These are phyloP conservation scores for Andrena praecox DNA, from an alignment of 2,888 invertebrate genomes.

Conservation along the genomic window DNA sequence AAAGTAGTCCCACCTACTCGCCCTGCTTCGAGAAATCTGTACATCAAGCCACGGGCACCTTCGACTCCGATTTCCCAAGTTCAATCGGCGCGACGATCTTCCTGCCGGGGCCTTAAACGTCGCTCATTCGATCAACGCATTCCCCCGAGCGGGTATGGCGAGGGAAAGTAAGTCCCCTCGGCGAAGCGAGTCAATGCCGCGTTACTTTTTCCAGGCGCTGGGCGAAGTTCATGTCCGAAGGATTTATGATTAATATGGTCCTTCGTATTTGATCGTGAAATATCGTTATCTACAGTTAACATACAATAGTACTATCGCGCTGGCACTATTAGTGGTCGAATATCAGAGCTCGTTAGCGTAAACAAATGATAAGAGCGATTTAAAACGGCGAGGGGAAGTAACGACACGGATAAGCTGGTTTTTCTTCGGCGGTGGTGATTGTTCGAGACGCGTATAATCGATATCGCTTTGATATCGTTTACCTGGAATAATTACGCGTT, in stretches of 20 bases:
- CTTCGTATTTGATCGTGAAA: neutral
- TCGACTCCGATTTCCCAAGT: conserved; percentile 34
- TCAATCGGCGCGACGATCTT: conserved; percentile 17
- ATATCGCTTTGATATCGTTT: neutral
- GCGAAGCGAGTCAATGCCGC: neutral
- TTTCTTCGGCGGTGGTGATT: neutral
- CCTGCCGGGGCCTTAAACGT: neutral
- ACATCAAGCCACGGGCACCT: conserved; percentile 28
- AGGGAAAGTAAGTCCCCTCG: neutral
- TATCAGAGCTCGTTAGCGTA: neutral
- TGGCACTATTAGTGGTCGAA: neutral
- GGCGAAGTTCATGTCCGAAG: too few relatives aligned
- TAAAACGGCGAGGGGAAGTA: neutral
- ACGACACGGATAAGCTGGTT: neutral
- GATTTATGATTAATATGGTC: neutral
- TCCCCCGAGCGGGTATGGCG: neutral
- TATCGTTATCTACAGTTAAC: neutral
- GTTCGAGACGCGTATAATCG: neutral
- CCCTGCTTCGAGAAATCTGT: conserved; percentile 23
- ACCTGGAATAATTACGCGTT: neutral
- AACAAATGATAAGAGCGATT: neutral
- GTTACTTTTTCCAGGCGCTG: too few relatives aligned
- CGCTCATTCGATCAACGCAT: neutral
- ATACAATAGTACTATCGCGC: neutral
- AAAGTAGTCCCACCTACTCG: conserved; percentile 55